Percentiles rank a stretch among this genome's conserved stretches.
Evolutionary conservation across 2,797 vertebrate genomes (phyloP).

Genomic region (Masticophis lateralis): DNA sequence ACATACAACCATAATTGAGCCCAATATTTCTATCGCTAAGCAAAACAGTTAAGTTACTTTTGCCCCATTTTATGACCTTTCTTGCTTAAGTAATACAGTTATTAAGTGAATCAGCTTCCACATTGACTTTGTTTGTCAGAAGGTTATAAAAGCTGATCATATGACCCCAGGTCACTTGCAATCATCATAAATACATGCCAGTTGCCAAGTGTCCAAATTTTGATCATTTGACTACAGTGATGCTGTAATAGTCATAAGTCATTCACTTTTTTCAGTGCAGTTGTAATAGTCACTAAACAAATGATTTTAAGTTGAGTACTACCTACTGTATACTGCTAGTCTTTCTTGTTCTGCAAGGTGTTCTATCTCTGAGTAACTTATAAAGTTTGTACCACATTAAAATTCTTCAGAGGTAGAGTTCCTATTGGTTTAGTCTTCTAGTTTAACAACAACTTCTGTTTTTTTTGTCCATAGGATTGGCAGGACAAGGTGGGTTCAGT

Average conservation of each 20-base stretch:
- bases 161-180: neutral
- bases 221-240: neutral
- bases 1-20: neutral
- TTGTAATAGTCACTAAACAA: neutral
- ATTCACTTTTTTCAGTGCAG: neutral
- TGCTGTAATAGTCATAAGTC: neutral
- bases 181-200: neutral
- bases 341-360: neutral
- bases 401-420: neutral
- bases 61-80: neutral
- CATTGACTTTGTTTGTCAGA: neutral
- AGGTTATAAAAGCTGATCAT: neutral
- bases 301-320: neutral
- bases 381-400: neutral
- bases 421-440: neutral
- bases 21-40: neutral
- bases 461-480: neutral
- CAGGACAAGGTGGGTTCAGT: neutral
- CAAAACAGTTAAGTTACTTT: neutral
- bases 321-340: neutral
- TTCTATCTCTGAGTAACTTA: neutral
- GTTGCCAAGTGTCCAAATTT: neutral
- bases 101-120: neutral
- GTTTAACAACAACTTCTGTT: neutral
- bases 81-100: neutral